Evolutionary conservation across 1,140 invertebrate species (phyloP).

Genomic region (Heliothis subflexa): DNA sequence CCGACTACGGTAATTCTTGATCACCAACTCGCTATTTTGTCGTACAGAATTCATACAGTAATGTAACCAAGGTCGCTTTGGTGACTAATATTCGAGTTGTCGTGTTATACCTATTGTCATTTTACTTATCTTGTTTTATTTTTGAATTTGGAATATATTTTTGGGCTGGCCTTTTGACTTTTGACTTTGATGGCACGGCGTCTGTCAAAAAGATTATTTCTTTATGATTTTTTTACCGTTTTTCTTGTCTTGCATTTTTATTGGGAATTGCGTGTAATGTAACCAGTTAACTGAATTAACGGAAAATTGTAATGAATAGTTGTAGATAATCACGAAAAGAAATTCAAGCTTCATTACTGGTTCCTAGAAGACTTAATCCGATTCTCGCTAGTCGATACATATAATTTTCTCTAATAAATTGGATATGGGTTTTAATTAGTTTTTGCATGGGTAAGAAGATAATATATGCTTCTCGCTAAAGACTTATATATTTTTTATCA

Average conservation of each 20-base stretch:
- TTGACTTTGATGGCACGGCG: neutral
- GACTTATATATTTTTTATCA: too few relatives aligned
- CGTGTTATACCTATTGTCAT: neutral
- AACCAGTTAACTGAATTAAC: conserved; percentile 2
- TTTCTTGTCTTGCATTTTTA: too few relatives aligned
- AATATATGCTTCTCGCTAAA: too few relatives aligned
- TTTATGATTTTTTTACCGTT: neutral
- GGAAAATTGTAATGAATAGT: neutral
- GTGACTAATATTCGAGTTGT: conserved; percentile 14
- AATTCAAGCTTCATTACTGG: neutral
- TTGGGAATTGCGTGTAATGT: too few relatives aligned
- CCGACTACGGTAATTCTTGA: conserved; percentile 52
- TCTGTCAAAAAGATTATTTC: neutral
- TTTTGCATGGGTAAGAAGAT: too few relatives aligned
- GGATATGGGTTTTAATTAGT: neutral
- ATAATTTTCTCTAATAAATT: neutral
- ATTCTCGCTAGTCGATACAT: neutral
- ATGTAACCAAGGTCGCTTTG: conserved; percentile 26
- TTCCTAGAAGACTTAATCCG: neutral
- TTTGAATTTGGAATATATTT: neutral
- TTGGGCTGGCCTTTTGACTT: neutral
- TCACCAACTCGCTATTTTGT: conserved; percentile 28
- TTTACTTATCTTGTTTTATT: neutral
- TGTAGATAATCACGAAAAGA: neutral
- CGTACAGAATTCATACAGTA: conserved; percentile 18